These are phyloP conservation scores for Orgyia antiqua DNA, from an alignment of 2,888 invertebrate species.

Conservation along the genomic window DNA sequence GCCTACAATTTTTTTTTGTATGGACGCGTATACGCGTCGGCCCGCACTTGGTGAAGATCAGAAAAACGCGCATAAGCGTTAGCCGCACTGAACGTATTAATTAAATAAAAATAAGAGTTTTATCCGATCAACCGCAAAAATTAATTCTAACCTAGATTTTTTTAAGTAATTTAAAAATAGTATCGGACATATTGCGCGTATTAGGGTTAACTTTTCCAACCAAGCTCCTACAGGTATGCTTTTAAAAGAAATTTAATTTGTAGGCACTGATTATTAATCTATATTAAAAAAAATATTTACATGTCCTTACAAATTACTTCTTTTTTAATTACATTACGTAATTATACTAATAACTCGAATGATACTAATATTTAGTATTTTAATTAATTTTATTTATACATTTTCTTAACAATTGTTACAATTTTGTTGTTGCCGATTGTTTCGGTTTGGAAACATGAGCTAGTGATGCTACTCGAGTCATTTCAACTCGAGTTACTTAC, in stretches of 20 bases:
- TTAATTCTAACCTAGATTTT: no score
- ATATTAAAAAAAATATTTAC: slow-evolving; percentile 40
- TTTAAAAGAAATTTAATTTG: slow-evolving; percentile 19
- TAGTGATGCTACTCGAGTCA: neutral
- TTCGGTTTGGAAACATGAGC: neutral
- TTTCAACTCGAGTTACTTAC: no score
- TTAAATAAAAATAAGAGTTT: no score
- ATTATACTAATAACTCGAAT: slow-evolving; percentile 27
- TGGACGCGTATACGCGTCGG: no score
- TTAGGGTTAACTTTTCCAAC: slow-evolving; percentile 3
- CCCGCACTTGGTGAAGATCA: no score
- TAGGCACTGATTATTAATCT: slow-evolving; percentile 43
- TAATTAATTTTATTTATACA: slow-evolving; percentile 18
- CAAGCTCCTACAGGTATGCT: slow-evolving; percentile 10
- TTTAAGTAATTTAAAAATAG: no score
- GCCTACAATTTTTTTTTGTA: no score
- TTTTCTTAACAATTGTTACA: slow-evolving; percentile 3
- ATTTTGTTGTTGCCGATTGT: neutral
- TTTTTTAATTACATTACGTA: slow-evolving; percentile 18
- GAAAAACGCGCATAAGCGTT: no score
- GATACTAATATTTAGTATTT: slow-evolving; percentile 23
- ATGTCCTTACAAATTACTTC: slow-evolving; percentile 25
- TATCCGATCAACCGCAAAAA: no score
- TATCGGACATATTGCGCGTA: no score
- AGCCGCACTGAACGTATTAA: no score